phyloP scores from a whole-genome alignment of 2,888 invertebrate genomes.

The Ennomos fuscantarius region DNA sequence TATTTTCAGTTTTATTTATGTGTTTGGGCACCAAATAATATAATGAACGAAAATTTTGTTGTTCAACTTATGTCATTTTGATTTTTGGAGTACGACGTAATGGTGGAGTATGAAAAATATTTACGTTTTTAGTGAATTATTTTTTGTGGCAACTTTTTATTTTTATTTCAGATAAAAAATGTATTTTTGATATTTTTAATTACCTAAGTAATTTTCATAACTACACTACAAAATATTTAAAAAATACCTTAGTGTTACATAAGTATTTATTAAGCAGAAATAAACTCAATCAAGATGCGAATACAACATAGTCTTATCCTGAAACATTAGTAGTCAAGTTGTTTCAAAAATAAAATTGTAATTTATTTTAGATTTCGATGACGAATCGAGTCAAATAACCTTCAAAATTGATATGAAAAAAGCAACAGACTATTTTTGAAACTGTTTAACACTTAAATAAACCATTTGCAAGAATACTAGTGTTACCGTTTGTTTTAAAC shows the following conservation, averaged over 20 bases:
- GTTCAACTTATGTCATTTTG: constrained; percentile 27
- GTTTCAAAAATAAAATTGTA: no score
- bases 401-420: no score
- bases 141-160: no score
- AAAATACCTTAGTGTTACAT: no score
- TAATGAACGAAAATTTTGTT: constrained; percentile 1
- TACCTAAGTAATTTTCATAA: constrained; percentile 10
- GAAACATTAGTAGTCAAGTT: no score
- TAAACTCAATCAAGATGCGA: not conserved
- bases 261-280: constrained; percentile 12
- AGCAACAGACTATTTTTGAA: no score
- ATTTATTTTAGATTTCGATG: no score
- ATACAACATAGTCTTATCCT: not conserved
- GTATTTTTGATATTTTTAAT: not conserved
- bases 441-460: no score
- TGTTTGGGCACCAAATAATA: constrained; percentile 14
- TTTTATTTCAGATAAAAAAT: no score
- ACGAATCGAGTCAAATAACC: no score
- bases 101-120: constrained; percentile 1
- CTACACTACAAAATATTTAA: not conserved
- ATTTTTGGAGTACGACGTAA: constrained; percentile 15
- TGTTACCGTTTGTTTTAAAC: constrained; percentile 5
- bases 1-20: constrained; percentile 22
- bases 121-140: constrained; percentile 3
- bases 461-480: no score